These are phyloP conservation scores for Chromis chromis DNA, from an alignment of 2,797 vertebrate genomes.

Conservation along the genomic window DNA sequence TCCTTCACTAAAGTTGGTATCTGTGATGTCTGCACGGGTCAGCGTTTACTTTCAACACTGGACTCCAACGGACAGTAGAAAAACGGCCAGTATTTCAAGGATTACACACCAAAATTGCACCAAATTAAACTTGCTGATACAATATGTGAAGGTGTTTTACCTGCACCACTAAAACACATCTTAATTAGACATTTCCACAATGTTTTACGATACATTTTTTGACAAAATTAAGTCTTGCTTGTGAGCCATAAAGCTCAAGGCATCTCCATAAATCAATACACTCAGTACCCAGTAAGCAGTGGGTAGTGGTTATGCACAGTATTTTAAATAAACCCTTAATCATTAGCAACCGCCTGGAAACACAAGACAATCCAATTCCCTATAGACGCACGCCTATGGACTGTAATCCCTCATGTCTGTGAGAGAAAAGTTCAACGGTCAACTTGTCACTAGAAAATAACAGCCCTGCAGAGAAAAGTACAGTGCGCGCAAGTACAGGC, in stretches of 20 bases:
- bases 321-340: conserved; percentile 71
- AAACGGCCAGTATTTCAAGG: conserved; percentile 1
- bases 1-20: conserved; percentile 35
- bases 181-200: no score
- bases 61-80: not conserved
- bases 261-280: conserved; percentile 59
- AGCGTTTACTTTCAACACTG: not conserved
- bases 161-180: not conserved
- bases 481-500: not conserved
- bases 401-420: conserved; percentile 62
- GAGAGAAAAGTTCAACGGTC: conserved; percentile 59
- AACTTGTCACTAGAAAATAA: conserved; percentile 55
- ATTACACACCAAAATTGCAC: not conserved
- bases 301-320: conserved; percentile 53
- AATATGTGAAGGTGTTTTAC: no score
- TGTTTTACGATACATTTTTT: not conserved
- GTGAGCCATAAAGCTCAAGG: conserved; percentile 31
- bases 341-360: conserved; percentile 62
- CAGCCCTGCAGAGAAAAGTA: conserved; percentile 34
- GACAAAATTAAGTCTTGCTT: not conserved
- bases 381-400: conserved; percentile 33
- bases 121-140: not conserved
- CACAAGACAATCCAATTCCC: conserved; percentile 57
- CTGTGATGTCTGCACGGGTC: conserved; percentile 4
- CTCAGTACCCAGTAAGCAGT: conserved; percentile 32